A percentile compares a stretch with the other conserved stretches of the same genome.
phyloP scores from a whole-genome alignment of 2,797 vertebrate genomes.

The Momotus momota region DNA sequence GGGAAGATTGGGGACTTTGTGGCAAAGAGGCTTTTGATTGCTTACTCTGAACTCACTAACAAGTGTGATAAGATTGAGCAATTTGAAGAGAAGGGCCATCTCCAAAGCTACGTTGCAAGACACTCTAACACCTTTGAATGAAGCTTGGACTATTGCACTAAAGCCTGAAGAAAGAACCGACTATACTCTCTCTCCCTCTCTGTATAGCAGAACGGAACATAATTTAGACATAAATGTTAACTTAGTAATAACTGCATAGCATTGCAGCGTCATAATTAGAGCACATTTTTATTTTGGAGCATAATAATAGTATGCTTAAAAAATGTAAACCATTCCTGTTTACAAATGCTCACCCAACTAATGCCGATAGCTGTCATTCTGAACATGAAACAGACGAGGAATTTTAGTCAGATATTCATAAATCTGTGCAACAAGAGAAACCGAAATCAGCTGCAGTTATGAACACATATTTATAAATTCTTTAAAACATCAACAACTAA shows the following conservation, averaged over 20 bases:
- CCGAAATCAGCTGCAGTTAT: background rate
- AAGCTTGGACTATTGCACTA: background rate
- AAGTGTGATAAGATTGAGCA: background rate
- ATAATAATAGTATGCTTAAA: background rate
- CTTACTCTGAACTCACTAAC: background rate
- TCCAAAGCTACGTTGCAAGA: background rate
- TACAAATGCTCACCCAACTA: background rate
- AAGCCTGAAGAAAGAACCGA: background rate
- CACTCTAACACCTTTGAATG: background rate
- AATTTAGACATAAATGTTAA: background rate
- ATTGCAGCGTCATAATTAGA: background rate
- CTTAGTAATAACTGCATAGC: too few relatives aligned
- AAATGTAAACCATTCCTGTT: background rate
- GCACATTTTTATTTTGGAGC: background rate
- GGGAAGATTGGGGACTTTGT: background rate
- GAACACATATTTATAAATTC: background rate
- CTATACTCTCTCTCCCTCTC: background rate
- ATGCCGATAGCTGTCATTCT: background rate
- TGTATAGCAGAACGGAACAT: background rate
- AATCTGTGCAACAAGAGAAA: background rate
- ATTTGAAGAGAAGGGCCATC: background rate
- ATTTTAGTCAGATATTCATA: background rate
- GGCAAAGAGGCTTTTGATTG: conserved; percentile 12
- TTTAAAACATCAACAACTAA: conserved; percentile 8
- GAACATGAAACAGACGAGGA: background rate